Evolutionary conservation across 2,797 vertebrate genomes (phyloP).

Genomic region (Onychomys leucogaster): DNA sequence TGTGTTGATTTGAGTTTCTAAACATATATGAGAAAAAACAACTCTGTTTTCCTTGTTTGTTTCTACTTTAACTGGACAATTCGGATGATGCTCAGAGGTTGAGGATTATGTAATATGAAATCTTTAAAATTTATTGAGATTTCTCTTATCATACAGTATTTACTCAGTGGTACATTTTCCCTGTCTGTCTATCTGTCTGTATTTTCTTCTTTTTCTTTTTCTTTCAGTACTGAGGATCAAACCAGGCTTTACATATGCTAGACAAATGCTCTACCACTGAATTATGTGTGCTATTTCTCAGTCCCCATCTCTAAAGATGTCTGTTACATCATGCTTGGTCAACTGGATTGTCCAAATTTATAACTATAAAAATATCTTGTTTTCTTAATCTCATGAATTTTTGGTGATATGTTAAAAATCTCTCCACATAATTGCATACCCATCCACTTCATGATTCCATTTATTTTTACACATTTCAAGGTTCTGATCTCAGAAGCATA

Average conservation of each 20-base stretch:
- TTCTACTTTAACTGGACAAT: conserved; percentile 38
- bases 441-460: not conserved
- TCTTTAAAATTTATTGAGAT: conserved; percentile 30
- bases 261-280: not conserved
- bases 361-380: conserved; percentile 1
- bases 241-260: not conserved
- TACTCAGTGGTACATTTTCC: not conserved
- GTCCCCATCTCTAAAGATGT: not conserved
- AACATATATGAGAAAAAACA: not conserved
- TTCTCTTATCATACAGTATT: not conserved
- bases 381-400: conserved; percentile 9
- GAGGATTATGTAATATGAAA: not conserved
- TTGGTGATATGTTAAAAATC: not conserved
- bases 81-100: not conserved
- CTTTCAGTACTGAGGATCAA: not conserved
- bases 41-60: conserved; percentile 3
- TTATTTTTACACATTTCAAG: not conserved
- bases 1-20: conserved; percentile 46
- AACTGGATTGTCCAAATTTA: not conserved
- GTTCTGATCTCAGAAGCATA: not conserved
- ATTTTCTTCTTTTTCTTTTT: not conserved
- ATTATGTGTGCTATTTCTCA: not conserved
- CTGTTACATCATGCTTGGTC: not conserved
- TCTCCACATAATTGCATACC: not conserved
- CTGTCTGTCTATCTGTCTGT: too few species aligned